Conservation (phyloP, 2,113 vertebrate genomes). For the Tichodroma muraria region DNA sequence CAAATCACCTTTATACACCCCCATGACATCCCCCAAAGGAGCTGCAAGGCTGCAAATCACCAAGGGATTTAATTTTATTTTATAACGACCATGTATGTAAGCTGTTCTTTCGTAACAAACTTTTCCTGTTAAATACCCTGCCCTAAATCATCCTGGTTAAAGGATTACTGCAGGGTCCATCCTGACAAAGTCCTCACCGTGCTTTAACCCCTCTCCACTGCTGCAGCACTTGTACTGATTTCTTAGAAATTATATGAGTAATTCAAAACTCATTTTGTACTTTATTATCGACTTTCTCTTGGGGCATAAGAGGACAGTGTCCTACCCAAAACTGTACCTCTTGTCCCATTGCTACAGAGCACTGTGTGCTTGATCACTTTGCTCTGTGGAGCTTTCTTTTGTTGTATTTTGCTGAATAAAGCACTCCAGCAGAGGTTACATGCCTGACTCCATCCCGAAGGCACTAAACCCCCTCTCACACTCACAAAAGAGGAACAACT, state of each 20-base stretch:
- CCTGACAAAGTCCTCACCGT: not conserved
- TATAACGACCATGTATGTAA: not conserved
- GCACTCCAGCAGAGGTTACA: not conserved
- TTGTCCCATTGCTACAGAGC: not conserved
- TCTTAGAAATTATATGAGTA: not conserved
- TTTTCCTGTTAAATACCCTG: not conserved
- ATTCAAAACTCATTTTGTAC: not conserved
- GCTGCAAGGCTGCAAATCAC: not conserved
- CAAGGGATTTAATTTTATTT: not conserved
- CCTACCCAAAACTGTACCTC: not conserved
- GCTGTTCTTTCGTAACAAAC: not conserved
- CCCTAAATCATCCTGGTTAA: not conserved
- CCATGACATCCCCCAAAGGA: not conserved
- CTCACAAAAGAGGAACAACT: not conserved
- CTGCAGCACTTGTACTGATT: not conserved
- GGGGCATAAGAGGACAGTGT: not conserved
- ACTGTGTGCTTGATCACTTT: no score
- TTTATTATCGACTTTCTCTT: not conserved
- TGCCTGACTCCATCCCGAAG: not conserved
- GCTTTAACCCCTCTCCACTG: not conserved
- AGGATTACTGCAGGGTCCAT: not conserved
- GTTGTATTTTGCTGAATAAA: not conserved
- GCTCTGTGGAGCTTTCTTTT: no score
- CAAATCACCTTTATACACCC: not conserved
- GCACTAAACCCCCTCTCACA: not conserved